Evolutionary conservation across 1,140 invertebrate species (phyloP), one percentile per base, ranked within the genome.

Genomic region (Sarcophaga peregrina): DNA sequence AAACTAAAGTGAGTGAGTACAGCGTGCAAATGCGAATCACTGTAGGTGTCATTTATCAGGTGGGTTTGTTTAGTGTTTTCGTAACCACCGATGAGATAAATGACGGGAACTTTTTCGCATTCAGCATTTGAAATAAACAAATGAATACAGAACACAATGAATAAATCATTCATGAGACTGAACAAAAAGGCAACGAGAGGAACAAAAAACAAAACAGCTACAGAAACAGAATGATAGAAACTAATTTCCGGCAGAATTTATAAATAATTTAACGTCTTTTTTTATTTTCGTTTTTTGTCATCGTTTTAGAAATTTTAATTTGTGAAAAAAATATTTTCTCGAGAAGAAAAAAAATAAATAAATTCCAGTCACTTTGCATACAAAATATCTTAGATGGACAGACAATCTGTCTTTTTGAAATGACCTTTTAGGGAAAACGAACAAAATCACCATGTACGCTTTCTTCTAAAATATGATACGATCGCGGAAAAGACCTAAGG

Each of bases 31-130:
- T 37, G 25, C 25, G 8, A 68, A 68, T 20, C 17, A 20, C 17
- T 68, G 62, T 68, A 68, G 62, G 62, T 68, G 62, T 68, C 62
- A 68, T 0, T 20, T 68, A 17, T 68, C 62, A 68, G 62, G 62
- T 68, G 62, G 62, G 62, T 25, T 68, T 68, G 6, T 20, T 68
- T 68, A 37, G 25, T 37, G 25, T 37, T 37, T 58, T 13, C 54
- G 13, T n/a, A 58, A 58, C 13, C 54, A 58, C 54, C 15, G 54
- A 58, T 58, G 54, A 58, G 13, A 13, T 13, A 58, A 58, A 58
- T n/a, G 10, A n/a, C 15, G 54, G 54, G 54, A n/a, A n/a, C 25
- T 37, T 37, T 37, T 37, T 37, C 4, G 15, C 13, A 25, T 9
- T 20, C 20, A 20, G 62, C 10, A 25, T 7, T 20, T 5, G 10